Percentiles rank a stretch among this genome's conserved stretches.
Evolutionary conservation across 2,797 vertebrate genomes (phyloP).

Genomic region (Capromys pilorides): DNA sequence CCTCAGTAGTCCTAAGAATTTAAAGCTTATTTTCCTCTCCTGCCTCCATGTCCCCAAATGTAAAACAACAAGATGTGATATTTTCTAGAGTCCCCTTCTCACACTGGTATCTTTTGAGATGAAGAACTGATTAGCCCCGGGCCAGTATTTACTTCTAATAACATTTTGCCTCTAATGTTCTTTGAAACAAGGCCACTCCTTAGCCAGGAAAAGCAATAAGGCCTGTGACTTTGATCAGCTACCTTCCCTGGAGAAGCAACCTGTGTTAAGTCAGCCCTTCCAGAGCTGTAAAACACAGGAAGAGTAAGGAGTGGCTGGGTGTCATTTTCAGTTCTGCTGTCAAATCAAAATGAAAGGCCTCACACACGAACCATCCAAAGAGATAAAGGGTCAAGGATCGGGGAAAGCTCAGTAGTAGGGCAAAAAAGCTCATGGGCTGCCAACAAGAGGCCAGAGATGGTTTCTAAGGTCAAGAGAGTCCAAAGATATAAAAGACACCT

Average conservation of each 20-base stretch:
- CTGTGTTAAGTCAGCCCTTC: conserved; percentile 24
- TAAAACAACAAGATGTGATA: not conserved
- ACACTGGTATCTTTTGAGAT: not conserved
- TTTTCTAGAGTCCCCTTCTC: not conserved
- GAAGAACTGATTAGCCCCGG: not conserved
- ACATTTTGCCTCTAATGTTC: not conserved
- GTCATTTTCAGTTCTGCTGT: conserved; percentile 43
- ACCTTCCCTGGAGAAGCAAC: conserved; percentile 32
- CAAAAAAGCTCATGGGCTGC: not conserved
- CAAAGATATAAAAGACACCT: not conserved
- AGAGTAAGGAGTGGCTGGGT: conserved; percentile 13
- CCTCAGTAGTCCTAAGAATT: not conserved
- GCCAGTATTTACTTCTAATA: conserved; percentile 20
- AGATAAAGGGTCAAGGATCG: conserved; percentile 12
- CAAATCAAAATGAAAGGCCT: conserved; percentile 59
- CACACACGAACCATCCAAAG: not conserved
- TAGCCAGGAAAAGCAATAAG: conserved; percentile 43
- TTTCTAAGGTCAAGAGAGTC: not conserved
- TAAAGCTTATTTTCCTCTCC: not conserved
- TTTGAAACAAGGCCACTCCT: conserved; percentile 65
- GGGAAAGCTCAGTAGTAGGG: not conserved
- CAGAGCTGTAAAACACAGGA: conserved; percentile 27
- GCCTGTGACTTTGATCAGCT: conserved; percentile 56
- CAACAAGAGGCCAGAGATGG: not conserved
- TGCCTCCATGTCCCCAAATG: not conserved